These are phyloP conservation scores for Fukomys damarensis DNA, from an alignment of 2,113 vertebrate species.

Conservation along the genomic window DNA sequence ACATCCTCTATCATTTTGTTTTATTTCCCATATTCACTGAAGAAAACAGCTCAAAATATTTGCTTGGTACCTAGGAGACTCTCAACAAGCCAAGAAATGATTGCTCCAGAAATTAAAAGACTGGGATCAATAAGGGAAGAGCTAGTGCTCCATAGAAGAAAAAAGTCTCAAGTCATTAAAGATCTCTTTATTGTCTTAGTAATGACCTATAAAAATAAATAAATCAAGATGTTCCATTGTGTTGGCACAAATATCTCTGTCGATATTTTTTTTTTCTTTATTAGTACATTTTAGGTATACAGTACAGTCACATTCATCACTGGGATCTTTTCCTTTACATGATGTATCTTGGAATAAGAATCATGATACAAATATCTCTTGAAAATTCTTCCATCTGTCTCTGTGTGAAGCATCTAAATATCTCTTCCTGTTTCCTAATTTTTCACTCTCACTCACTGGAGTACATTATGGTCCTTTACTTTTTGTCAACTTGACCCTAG, in stretches of 20 bases:
- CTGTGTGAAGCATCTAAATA: not conserved
- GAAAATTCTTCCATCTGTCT: not conserved
- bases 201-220: not conserved
- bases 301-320: too few species aligned
- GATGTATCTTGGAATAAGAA: too few species aligned
- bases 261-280: too few species aligned
- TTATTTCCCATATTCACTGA: not conserved
- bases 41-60: slow-evolving; percentile 9
- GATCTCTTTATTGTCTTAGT: not conserved
- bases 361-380: not conserved
- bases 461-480: not conserved
- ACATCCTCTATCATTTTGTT: not conserved
- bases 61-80: not conserved
- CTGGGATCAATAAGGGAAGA: not conserved
- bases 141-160: not conserved
- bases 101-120: not conserved
- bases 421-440: not conserved
- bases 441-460: not conserved
- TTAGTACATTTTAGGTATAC: too few species aligned
- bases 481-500: not conserved
- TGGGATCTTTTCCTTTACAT: too few species aligned
- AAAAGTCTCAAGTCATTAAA: not conserved
- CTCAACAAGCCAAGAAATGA: not conserved
- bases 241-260: not conserved
- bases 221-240: not conserved